These are phyloP conservation scores for Melieria crassipennis DNA, from an alignment of 2,888 invertebrate species.

Conservation along the genomic window DNA sequence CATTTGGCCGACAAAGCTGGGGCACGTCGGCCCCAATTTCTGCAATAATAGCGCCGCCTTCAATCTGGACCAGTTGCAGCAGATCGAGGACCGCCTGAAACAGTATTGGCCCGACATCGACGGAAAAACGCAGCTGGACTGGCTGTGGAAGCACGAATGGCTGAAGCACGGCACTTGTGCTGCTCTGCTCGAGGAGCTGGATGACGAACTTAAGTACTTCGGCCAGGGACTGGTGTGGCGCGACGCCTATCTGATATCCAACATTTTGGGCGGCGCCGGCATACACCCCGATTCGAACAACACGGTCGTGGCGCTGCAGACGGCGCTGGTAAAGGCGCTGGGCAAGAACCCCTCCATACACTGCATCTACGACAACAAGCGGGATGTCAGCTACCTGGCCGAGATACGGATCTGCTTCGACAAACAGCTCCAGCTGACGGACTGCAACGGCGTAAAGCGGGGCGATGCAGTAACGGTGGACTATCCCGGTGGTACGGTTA, in stretches of 20 bases:
- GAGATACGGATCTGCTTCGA: constrained; percentile 82
- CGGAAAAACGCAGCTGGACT: constrained; percentile 61
- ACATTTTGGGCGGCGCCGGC: constrained; percentile 69
- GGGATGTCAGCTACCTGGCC: constrained; percentile 70
- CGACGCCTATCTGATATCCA: constrained; percentile 71
- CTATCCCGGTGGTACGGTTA: constrained; percentile 64
- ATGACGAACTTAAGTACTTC: constrained; percentile 77
- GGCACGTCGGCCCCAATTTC: constrained; percentile 74
- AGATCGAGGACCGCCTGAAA: constrained; percentile 70
- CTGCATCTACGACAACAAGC: constrained; percentile 71
- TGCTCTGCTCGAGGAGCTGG: constrained; percentile 68
- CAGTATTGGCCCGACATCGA: constrained; percentile 80
- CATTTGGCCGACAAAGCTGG: constrained; percentile 81
- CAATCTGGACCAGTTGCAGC: constrained; percentile 70
- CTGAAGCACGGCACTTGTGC: constrained; percentile 86
- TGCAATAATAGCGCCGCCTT: constrained; percentile 78
- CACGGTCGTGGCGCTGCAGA: constrained; percentile 67
- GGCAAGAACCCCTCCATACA: constrained; percentile 73
- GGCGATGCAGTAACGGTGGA: constrained; percentile 53
- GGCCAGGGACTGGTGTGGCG: constrained; percentile 72
- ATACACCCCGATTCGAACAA: constrained; percentile 71
- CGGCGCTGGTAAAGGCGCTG: constrained; percentile 68
- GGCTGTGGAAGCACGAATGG: constrained; percentile 86
- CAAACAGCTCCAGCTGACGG: constrained; percentile 71
- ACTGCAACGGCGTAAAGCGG: constrained; percentile 72